Evolutionary conservation across 2,888 invertebrate species (phyloP).

Genomic region (Drosophila neotestacea): DNA sequence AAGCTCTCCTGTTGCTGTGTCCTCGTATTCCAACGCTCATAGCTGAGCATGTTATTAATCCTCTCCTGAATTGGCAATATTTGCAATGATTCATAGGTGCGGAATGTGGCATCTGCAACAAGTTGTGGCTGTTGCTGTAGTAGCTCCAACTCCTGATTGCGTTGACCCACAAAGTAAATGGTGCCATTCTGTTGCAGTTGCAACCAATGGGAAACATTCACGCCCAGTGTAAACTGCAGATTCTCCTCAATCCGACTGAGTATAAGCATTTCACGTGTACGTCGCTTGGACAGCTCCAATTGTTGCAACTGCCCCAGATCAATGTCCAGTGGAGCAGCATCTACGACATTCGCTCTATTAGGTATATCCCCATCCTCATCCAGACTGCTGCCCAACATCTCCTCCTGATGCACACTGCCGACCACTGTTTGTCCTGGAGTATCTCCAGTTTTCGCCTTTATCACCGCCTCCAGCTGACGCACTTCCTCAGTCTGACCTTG

Average conservation of each 20-base stretch:
- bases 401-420: conserved; percentile 11
- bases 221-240: conserved; percentile 70
- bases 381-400: conserved; percentile 52
- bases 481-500: conserved; percentile 54
- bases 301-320: conserved; percentile 74
- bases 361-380: not conserved
- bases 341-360: conserved; percentile 69
- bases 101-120: conserved; percentile 16
- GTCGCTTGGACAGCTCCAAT: conserved; percentile 74
- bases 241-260: conserved; percentile 82
- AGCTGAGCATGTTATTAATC: conserved; percentile 68
- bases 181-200: conserved; percentile 69
- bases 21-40: conserved; percentile 76
- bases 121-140: conserved; percentile 52
- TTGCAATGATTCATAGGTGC: conserved; percentile 46
- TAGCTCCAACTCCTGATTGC: conserved; percentile 66
- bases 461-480: conserved; percentile 40
- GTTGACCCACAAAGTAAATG: conserved; percentile 79
- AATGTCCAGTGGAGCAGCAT: conserved; percentile 55
- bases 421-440: not conserved
- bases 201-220: conserved; percentile 80
- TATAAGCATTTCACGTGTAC: conserved; percentile 79
- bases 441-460: conserved; percentile 21
- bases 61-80: conserved; percentile 48
- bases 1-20: conserved; percentile 69